Evolutionary conservation across 2,113 vertebrate genomes (phyloP), one percentile per base, ranked within the genome.

Genomic region (Cephalopholis sonnerati): DNA sequence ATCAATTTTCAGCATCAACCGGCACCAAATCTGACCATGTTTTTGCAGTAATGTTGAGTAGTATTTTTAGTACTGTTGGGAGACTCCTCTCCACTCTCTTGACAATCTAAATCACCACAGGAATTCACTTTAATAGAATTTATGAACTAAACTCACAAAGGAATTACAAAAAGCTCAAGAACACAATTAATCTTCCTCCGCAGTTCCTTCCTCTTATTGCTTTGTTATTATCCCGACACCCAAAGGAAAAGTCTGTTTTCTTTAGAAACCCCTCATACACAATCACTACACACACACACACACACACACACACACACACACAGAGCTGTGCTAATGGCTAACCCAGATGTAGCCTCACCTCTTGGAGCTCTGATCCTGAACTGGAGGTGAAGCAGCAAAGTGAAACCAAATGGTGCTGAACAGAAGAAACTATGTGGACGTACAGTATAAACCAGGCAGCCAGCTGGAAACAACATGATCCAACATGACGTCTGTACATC

Each of bases 331-430:
- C 51, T 75, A 63, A 86, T 86, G 80, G 65, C 29, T 66, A 79
- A 63, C 4, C 74, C 79, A 83, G 82, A 78, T 81, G 80, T 59
- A 2, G 32, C 65, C 58, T 70, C 68, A 29, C 73, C 74, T 78
- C 58, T 54, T 36, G 1, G 25, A 25, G 69, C 73, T 61, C 58
- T 78, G 72, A 85, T 17, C 76, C 77, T 62, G 85, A 70, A 80
- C 83, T 54, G 20, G 75, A 83, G 74, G 71, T 77, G 84, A 86
- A 39, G 69, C 74, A 66, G 83, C 62, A 83, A 84, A 86, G 64
- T 81, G 85, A 83, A 83, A 77, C 75, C 85, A 67, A 82, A 83
- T 85, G 83, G 39, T 2, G 72, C 76, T 0, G 9, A 81, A 81
- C 77, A 48, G 55, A 65, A 61, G 22, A 17, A 55, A 55, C 54